Base-by-base conservation (phyloP, 2,888 invertebrate species). In the Acronicta aceris region DNA sequence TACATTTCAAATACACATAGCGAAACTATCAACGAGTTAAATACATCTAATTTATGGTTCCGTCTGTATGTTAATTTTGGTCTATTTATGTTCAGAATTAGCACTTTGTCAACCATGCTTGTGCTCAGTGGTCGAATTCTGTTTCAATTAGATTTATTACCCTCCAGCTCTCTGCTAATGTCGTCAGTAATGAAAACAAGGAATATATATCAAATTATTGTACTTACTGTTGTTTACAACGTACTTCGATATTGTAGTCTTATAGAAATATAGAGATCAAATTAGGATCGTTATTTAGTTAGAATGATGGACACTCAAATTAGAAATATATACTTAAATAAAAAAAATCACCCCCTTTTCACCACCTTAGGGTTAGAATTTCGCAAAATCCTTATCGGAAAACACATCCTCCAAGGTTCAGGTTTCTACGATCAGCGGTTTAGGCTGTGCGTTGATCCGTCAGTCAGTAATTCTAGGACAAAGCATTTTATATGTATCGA, bases 1-100 rank as follows among this genome's bases (percentile, higher is more conserved):
- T 59, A 36, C 8, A 16, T 17, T 48, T 38, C 16, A 25, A 50
- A 56, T 47, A 33, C 25, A n/a, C 27, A 12, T 27, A 56, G 48
- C n/a, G 49, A 54, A 48, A 38, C 13, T 33, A 52, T 4, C 7
- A 41, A 52, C 25, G 16, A 57, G 33, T 52, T 49, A 49, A 51
- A 59, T 54, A 62, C 43, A 0, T 41, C 0, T 47, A 49, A 71
- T 68, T 68, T 68, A 68, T 51, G 6, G 12, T 8, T 21, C 43
- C 47, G 51, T 67, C 65, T 47, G 61, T 74, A 80, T 80, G 81
- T 56, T 74, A 82, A 81, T 82, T 68, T 53, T 49, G 51, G 49
- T 71, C 65, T 75, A 79, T 77, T 82, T 81, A 76, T 78, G 72
- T 48, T 60, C 61, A 56, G 64, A 77, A 71, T 78, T 76, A 77